phyloP scores from a whole-genome alignment of 2,797 vertebrate species.

The Hippoglossus hippoglossus region DNA sequence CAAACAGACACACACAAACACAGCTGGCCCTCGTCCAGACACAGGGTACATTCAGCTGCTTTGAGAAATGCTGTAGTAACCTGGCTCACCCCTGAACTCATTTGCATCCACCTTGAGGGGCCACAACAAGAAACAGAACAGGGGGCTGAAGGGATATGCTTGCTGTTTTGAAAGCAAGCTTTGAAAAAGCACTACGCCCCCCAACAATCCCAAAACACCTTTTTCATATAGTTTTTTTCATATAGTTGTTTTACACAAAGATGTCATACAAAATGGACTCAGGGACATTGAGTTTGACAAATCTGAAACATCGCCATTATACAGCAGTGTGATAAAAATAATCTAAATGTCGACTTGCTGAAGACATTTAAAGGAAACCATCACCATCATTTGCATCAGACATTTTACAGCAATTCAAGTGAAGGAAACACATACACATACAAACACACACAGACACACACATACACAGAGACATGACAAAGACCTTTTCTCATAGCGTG shows the following conservation, averaged over 20 bases:
- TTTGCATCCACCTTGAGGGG: conserved; percentile 69
- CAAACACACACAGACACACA: too few relatives aligned
- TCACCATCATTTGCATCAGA: too few relatives aligned
- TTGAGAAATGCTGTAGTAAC: conserved; percentile 60
- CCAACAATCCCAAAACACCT: background rate
- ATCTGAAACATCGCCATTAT: background rate
- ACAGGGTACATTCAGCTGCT: conserved; percentile 52
- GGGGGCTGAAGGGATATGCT: background rate
- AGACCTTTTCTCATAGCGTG: too few relatives aligned
- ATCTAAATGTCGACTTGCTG: background rate
- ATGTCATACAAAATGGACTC: background rate
- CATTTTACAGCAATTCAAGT: too few relatives aligned
- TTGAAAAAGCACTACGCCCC: conserved; percentile 10
- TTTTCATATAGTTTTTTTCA: background rate
- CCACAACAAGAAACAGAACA: conserved; percentile 22
- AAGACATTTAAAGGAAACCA: too few relatives aligned
- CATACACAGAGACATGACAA: too few relatives aligned
- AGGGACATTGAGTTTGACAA: background rate
- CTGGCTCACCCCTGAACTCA: conserved; percentile 55
- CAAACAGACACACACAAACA: conserved; percentile 73
- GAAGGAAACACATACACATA: too few relatives aligned
- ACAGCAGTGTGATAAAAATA: background rate
- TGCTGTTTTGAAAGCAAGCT: conserved; percentile 1
- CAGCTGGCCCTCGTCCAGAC: conserved; percentile 64
- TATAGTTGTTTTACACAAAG: conserved; percentile 21